Evolutionary conservation across 2,888 invertebrate genomes (phyloP).

Genomic region (Laspeyria flexula): DNA sequence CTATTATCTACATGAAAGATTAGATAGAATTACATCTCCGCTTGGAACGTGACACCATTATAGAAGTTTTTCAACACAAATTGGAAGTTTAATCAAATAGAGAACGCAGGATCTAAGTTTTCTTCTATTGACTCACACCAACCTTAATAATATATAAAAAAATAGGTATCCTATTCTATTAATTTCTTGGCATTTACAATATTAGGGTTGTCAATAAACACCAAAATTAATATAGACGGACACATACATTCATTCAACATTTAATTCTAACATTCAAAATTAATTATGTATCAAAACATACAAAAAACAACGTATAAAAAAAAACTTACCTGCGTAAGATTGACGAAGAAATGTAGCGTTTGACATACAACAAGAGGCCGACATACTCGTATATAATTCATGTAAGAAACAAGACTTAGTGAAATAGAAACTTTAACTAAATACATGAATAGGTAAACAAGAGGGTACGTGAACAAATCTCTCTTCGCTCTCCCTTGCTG

Average conservation of each 20-base stretch:
- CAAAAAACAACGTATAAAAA: neutral
- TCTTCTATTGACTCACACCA: too few species aligned
- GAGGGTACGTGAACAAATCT: conserved; percentile 21
- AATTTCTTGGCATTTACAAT: neutral
- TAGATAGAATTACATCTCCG: too few species aligned
- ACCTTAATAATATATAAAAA: too few species aligned
- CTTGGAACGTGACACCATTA: too few species aligned
- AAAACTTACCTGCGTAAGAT: conserved; percentile 6
- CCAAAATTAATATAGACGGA: neutral
- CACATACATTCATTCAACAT: neutral
- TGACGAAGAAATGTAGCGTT: neutral
- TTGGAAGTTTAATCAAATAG: too few species aligned
- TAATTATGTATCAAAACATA: too few species aligned
- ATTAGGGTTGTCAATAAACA: neutral
- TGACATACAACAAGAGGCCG: conserved; percentile 5
- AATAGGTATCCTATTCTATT: neutral
- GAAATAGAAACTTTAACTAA: conserved; percentile 10
- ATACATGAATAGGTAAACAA: conserved; percentile 30
- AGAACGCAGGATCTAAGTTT: too few species aligned
- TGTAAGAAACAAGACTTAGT: conserved; percentile 7
- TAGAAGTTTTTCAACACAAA: too few species aligned
- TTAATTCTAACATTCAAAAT: too few species aligned
- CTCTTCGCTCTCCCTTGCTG: conserved; percentile 28
- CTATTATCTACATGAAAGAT: too few species aligned
- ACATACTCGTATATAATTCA: conserved; percentile 8